These are phyloP conservation scores for Helostoma temminkii DNA, from an alignment of 2,797 vertebrate species.

Conservation along the genomic window DNA sequence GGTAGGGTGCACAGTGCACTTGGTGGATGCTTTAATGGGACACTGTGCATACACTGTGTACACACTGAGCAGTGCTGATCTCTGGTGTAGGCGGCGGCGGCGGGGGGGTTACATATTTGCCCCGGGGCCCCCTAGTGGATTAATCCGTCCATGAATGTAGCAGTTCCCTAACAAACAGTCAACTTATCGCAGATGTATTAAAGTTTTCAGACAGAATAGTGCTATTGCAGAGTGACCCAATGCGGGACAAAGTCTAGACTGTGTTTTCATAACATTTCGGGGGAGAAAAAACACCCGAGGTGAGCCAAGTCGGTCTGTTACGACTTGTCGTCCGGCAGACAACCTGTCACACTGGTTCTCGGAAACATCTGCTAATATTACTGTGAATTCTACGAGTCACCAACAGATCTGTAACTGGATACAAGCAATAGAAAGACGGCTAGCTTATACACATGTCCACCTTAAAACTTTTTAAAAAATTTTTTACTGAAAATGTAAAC, in stretches of 20 bases:
- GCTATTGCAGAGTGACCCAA: too few species aligned
- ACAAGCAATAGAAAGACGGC: not conserved
- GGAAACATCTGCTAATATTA: conserved; percentile 52
- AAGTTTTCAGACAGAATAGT: not conserved
- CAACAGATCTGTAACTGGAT: conserved; percentile 45
- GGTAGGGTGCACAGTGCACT: conserved; percentile 68
- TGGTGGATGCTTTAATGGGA: conserved; percentile 63
- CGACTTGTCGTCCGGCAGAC: conserved; percentile 56
- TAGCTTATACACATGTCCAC: not conserved
- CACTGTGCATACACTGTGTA: conserved; percentile 77
- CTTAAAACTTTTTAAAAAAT: conserved; percentile 8
- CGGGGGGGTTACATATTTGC: conserved; percentile 60
- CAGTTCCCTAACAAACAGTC: conserved; percentile 26
- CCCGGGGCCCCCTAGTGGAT: conserved; percentile 70
- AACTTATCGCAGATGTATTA: not conserved
- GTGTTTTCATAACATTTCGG: not conserved
- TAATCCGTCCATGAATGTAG: conserved; percentile 55
- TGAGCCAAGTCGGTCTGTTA: conserved; percentile 42
- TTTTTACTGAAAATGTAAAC: not conserved
- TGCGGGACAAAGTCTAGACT: not conserved
- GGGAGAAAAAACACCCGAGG: not conserved
- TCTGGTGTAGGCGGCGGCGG: conserved; percentile 32
- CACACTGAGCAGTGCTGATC: conserved; percentile 69
- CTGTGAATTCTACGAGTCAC: conserved; percentile 39
- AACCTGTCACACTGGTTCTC: conserved; percentile 82